Percentiles rank a stretch among this genome's conserved stretches.
Evolutionary conservation across 2,113 vertebrate species (phyloP).

Genomic region (Gymnarchus niloticus): DNA sequence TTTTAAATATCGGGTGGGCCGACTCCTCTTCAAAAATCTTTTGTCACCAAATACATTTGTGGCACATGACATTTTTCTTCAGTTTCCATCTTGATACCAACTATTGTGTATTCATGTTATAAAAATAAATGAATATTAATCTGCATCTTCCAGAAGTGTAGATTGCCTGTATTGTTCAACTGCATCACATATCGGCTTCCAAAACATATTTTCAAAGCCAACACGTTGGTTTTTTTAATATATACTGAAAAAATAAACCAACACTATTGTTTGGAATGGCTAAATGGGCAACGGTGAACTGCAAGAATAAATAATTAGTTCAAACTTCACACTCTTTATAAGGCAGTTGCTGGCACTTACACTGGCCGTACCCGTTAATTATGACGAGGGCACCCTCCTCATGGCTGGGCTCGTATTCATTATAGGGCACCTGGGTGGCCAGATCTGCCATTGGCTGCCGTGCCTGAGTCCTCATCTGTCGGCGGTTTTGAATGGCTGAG

Average conservation of each 20-base stretch:
- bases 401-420: conserved; percentile 93
- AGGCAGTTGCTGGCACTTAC: conserved; percentile 98
- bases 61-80: conserved; percentile 27
- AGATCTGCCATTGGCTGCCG: conserved; percentile 93
- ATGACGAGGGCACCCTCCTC: conserved; percentile 94
- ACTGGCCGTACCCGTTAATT: conserved; percentile 98
- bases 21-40: conserved; percentile 2
- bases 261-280: conserved; percentile 70
- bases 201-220: conserved; percentile 51
- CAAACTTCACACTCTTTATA: conserved; percentile 99
- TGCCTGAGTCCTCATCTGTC: conserved; percentile 96
- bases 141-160: not conserved
- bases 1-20: not conserved
- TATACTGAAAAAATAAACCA: conserved; percentile 54
- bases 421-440: conserved; percentile 95
- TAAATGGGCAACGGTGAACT: conserved; percentile 64
- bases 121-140: conserved; percentile 69
- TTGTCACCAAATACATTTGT: not conserved
- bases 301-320: conserved; percentile 71
- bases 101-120: conserved; percentile 63
- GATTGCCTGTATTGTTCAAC: conserved; percentile 27
- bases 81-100: conserved; percentile 63
- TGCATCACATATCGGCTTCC: conserved; percentile 48
- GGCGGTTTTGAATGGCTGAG: conserved; percentile 93
- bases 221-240: conserved; percentile 41